Conservation (phyloP, 2,888 invertebrate genomes). For the Leptothorax acervorum region DNA sequence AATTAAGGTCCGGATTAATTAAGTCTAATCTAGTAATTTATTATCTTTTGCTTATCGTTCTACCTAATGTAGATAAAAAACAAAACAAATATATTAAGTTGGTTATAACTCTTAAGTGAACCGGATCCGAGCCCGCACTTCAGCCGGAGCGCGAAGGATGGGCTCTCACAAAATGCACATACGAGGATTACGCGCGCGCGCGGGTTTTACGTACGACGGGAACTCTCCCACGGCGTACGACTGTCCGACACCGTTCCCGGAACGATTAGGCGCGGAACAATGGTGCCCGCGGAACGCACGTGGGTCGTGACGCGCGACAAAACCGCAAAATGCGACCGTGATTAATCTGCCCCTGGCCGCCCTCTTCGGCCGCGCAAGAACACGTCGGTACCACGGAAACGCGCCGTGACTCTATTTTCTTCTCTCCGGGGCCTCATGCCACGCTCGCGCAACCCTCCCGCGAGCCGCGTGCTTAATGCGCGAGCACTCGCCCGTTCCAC, state of each 20-base stretch:
- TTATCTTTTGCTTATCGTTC: not conserved
- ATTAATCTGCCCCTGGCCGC: constrained; percentile 74
- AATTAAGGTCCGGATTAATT: not conserved
- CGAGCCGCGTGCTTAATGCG: constrained; percentile 25
- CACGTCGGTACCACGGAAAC: constrained; percentile 45
- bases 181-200: constrained; percentile 11
- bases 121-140: not conserved
- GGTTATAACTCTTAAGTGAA: not conserved
- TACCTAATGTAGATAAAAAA: not conserved
- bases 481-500: constrained; percentile 33
- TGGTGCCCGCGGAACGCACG: constrained; percentile 73
- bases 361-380: constrained; percentile 55
- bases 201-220: constrained; percentile 45
- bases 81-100: not conserved
- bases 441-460: constrained; percentile 25
- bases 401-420: constrained; percentile 49
- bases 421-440: constrained; percentile 14
- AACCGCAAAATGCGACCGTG: constrained; percentile 79
- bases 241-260: constrained; percentile 77
- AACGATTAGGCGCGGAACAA: constrained; percentile 81
- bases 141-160: constrained; percentile 12
- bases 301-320: constrained; percentile 78
- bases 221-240: constrained; percentile 76
- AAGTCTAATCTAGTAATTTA: not conserved
- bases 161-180: constrained; percentile 35